Evolutionary conservation across 2,797 vertebrate species (phyloP), one percentile per base, ranked within the genome.

Genomic region (Jordanella pulchra): DNA sequence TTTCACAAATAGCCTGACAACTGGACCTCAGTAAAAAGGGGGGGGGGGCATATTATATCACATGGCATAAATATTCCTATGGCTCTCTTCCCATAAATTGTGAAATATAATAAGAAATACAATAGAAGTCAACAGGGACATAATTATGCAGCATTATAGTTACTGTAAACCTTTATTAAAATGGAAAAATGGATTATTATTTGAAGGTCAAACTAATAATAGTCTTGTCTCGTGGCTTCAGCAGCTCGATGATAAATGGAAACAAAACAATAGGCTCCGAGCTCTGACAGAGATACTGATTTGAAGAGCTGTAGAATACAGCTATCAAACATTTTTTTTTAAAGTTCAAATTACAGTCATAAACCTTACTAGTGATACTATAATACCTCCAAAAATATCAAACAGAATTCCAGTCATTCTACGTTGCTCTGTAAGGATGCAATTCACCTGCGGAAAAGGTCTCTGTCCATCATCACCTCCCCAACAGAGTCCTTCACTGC

Each of bases 381-480:
- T 39, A 39, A 4, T 39, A 7, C 35, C 6, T 7, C 9, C 35
- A 39, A 39, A 39, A n/a, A n/a, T n/a, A n/a, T n/a, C n/a, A n/a
- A n/a, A n/a, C n/a, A n/a, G n/a, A n/a, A n/a, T n/a, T n/a, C n/a
- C n/a, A n/a, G n/a, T n/a, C n/a, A n/a, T n/a, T n/a, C n/a, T 7
- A 39, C 5, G 9, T 39, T 39, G 35, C 9, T 4, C 35, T 39
- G 35, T 45, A 1, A 18, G n/a, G 60, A 55, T 53, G 18, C 58
- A 32, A 55, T 69, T 91, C 87, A 96, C 96, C 94, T 96, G 86
- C 89, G 93, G 87, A 97, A 97, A 63, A 96, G 94, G 17, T 96
- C 93, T 69, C 91, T 89, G 87, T 96, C 95, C 92, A 97, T 94
- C 89, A 94, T 94, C 77, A 93, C 91, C 21, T 96, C 96, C 1